Evolutionary conservation across 2,797 vertebrate genomes (phyloP), one percentile per base, ranked within the genome.

Genomic region (Lagodon rhomboides): DNA sequence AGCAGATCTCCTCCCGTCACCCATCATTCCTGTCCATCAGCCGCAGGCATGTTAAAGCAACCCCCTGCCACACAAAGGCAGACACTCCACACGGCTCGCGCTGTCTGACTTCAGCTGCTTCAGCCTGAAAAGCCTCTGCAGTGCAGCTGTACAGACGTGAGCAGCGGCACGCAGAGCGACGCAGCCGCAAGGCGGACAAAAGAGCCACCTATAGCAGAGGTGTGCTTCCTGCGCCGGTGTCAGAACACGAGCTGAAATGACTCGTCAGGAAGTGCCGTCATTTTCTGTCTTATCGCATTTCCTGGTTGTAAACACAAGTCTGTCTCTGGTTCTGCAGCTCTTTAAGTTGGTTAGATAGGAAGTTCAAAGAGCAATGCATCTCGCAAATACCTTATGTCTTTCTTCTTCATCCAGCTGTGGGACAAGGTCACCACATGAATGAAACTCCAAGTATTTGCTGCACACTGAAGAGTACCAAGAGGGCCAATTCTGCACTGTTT

Each of bases 131-230:
- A 85, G 70, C 77, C 90, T 92, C 94, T 92, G 95, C 95, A 95
- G 93, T 95, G 93, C 95, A 94, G 94, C 82, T 83, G 79, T 67
- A 43, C 90, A 89, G 93, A 90, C 85, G 74, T 30, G 85, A 94
- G 87, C 87, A 94, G 88, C 59, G 62, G 89, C 70, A 63, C 27
- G 53, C 89, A 90, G 91, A 90, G 25, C 66, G 58, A 75, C 83
- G 90, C 85, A 85, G 90, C 58, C 56, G 38, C 2, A n/a, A 65
- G 38, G 22, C 60, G 54, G 64, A 75, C 82, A 73, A 71, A 73
- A 51, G 53, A 68, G 47, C 59, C 30, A 30, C 56, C 56, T 34
- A 12, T 3, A 58, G 18, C 20, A 12, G 0, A 23, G 25, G 16
- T 59, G 0, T 6, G 11, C 5, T 54, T 79, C 44, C 27, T 3